phyloP scores from a whole-genome alignment of 2,888 invertebrate species.

The Torymus texanus region DNA sequence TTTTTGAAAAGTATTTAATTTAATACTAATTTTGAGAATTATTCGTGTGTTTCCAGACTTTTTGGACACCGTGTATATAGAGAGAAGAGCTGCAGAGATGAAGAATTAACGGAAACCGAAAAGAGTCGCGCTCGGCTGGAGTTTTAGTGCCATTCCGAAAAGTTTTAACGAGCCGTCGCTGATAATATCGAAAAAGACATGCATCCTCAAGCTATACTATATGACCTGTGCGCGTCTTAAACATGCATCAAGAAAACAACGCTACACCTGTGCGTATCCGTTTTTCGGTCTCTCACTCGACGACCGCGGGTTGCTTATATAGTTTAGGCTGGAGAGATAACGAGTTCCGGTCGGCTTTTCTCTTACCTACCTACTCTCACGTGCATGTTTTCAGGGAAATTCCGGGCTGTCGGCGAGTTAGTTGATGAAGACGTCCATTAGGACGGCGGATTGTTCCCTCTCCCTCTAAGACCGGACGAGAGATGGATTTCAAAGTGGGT shows the following conservation, averaged over 20 bases:
- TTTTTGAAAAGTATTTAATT: too few relatives aligned
- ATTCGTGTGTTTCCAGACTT: too few relatives aligned
- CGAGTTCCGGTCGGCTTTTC: conserved; percentile 26
- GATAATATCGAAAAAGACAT: conserved; percentile 53
- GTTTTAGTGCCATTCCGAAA: conserved; percentile 53
- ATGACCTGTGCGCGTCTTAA: too few relatives aligned
- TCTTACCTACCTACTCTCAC: neutral
- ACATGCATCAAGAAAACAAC: neutral
- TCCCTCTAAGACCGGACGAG: too few relatives aligned
- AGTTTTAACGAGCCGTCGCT: conserved; percentile 49
- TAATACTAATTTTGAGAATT: too few relatives aligned
- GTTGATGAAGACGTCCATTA: too few relatives aligned
- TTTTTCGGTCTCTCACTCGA: conserved; percentile 4
- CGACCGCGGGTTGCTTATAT: neutral
- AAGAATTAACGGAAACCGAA: conserved; percentile 52
- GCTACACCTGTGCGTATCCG: conserved; percentile 30
- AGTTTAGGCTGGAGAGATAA: conserved; percentile 7
- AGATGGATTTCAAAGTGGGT: too few relatives aligned
- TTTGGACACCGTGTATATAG: too few relatives aligned
- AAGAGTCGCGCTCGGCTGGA: neutral
- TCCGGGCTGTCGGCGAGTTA: neutral
- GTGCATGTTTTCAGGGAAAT: conserved; percentile 23
- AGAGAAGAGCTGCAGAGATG: neutral
- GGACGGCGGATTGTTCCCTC: too few relatives aligned
- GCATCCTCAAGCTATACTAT: neutral